phyloP scores from a whole-genome alignment of 2,888 invertebrate genomes.

The Athalia circularis region DNA sequence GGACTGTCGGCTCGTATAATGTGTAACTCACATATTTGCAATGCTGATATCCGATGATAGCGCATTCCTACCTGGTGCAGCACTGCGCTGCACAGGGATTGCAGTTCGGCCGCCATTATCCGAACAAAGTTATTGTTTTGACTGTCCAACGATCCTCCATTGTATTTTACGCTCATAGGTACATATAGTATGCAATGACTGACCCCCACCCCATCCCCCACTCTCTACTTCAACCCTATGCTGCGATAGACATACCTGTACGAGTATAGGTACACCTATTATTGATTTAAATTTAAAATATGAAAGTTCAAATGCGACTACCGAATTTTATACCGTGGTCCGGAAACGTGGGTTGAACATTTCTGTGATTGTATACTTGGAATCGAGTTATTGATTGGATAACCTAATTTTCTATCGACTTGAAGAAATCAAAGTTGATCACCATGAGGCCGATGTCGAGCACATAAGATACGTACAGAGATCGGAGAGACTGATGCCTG shows the following conservation, averaged over 20 bases:
- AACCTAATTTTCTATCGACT: neutral
- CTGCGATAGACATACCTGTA: too few relatives aligned
- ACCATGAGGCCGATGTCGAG: neutral
- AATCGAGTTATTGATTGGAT: neutral
- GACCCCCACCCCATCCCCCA: neutral
- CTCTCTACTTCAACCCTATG: neutral
- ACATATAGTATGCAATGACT: too few relatives aligned
- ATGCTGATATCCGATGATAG: constrained; percentile 67
- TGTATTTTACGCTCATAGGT: neutral
- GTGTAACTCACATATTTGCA: constrained; percentile 61
- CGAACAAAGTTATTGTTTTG: constrained; percentile 62
- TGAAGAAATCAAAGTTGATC: neutral
- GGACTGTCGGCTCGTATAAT: constrained; percentile 51
- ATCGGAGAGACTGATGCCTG: neutral
- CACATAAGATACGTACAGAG: neutral
- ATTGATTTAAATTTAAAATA: neutral
- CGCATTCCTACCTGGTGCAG: constrained; percentile 63
- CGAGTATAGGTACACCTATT: neutral
- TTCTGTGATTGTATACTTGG: too few relatives aligned
- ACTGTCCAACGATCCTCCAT: constrained; percentile 52
- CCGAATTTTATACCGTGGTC: constrained; percentile 9
- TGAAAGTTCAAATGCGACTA: constrained; percentile 30
- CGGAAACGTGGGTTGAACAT: neutral
- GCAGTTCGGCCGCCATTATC: constrained; percentile 56
- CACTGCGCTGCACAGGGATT: constrained; percentile 51